Evolutionary conservation across 2,888 invertebrate genomes (phyloP), one percentile per base, ranked within the genome.

Genomic region (Nowickia ferox): DNA sequence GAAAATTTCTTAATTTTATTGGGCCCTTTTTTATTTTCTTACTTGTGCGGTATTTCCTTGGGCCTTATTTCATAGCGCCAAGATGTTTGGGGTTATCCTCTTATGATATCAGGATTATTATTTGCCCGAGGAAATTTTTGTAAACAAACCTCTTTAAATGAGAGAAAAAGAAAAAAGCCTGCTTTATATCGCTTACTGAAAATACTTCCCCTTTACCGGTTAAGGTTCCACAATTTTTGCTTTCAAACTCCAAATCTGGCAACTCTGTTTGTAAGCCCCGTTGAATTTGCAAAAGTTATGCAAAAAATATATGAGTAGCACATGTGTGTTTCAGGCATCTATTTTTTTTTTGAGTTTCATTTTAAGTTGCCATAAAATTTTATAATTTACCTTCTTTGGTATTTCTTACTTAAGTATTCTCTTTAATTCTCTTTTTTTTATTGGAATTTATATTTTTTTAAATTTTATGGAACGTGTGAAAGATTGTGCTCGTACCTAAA

Each of bases 281-380:
- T 53, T 51, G 15, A 13, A 30, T 8, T 22, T 51, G 15, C 30
- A 19, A 40, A n/a, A 40, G 44, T 10, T 61, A 15, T n/a, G 40
- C 9, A 38, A 53, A 46, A 59, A 46, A 46, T 6, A 30, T 3
- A 4, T 30, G 6, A 42, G 48, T 44, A 81, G 87, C 88, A 87
- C 86, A 84, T 87, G 88, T 84, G 87, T 82, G 84, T 87, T 87
- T 86, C 75, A 82, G 87, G 76, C 68, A 65, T 59, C 55, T 30
- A 30, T 46, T 11, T n/a, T 48, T 46, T 44, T 55, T 40, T 9
- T 30, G 30, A 5, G 30, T 30, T 30, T 63, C 13, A 13, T 17
- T 57, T 74, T 75, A 53, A 57, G 13, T 74, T 55, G 17, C 66
- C 51, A 76, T 86, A 75, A 71, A 65, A 86, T 79, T 83, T 75